Conservation (phyloP, 2,888 invertebrate genomes). For the Cryptus viduatorius region DNA sequence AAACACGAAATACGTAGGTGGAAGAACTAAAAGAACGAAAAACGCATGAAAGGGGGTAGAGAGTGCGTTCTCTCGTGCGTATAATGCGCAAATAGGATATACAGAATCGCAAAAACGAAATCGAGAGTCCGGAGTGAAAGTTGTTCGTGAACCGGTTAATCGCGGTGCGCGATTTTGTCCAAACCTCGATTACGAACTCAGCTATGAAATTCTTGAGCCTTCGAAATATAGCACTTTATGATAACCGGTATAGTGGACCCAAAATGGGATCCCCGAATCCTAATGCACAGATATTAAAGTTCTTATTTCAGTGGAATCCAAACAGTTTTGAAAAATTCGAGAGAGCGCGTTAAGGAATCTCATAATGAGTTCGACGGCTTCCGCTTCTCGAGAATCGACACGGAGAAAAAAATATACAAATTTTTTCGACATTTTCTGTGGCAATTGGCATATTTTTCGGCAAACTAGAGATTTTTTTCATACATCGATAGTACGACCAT, state of each 20-base stretch:
- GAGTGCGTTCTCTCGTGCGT: not conserved
- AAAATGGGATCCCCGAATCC: not conserved
- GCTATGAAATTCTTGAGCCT: constrained; percentile 30
- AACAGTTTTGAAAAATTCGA: not conserved
- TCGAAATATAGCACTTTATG: not conserved
- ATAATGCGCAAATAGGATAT: not conserved
- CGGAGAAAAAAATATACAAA: no score
- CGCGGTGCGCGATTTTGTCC: constrained; percentile 40
- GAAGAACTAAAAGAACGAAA: not conserved
- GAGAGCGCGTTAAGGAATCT: not conserved
- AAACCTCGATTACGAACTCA: constrained; percentile 44
- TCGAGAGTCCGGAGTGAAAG: constrained; percentile 52
- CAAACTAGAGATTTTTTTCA: no score
- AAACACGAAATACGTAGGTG: not conserved
- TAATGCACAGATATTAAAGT: not conserved
- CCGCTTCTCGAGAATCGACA: no score
- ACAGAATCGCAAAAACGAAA: constrained; percentile 43
- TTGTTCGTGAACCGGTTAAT: constrained; percentile 63
- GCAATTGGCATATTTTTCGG: no score
- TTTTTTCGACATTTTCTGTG: no score
- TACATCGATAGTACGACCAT: no score
- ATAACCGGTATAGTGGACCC: not conserved
- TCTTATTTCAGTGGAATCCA: not conserved
- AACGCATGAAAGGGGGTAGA: not conserved
- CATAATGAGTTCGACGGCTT: no score